Percentiles rank a stretch among this genome's conserved stretches.
Conservation (phyloP, 2,113 vertebrate genomes). For the Bagarius yarrelli region DNA sequence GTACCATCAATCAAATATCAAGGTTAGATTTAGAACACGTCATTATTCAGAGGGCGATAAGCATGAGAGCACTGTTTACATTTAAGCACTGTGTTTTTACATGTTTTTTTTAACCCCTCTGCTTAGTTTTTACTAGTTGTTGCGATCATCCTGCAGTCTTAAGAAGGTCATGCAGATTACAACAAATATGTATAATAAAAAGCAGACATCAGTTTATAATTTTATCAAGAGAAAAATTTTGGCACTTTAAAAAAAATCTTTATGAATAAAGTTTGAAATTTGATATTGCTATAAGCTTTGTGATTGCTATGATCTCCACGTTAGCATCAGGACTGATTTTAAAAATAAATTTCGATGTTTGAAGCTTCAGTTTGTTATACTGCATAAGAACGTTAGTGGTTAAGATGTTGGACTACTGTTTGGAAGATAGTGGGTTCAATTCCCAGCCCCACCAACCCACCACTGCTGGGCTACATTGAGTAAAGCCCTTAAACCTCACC, state of each 20-base stretch:
- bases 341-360: neutral
- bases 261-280: constrained; percentile 32
- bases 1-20: constrained; percentile 38
- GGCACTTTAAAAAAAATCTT: constrained; percentile 27
- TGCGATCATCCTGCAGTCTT: constrained; percentile 34
- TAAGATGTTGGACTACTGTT: no score
- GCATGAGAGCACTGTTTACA: constrained; percentile 56
- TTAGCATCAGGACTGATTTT: constrained; percentile 12
- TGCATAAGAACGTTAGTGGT: neutral
- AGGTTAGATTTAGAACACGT: constrained; percentile 27
- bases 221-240: constrained; percentile 11
- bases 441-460: no score
- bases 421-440: no score
- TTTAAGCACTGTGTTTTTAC: constrained; percentile 56
- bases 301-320: neutral
- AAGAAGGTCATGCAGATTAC: constrained; percentile 32
- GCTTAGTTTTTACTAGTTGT: constrained; percentile 49
- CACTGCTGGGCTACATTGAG: no score
- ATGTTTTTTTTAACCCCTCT: constrained; percentile 50
- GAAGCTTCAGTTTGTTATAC: neutral
- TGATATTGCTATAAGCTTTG: constrained; percentile 32
- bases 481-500: no score
- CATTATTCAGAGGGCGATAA: constrained; percentile 46
- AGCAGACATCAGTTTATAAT: neutral
- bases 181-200: constrained; percentile 27